phyloP scores from a whole-genome alignment of 2,113 vertebrate genomes.

The Peucedramus taeniatus region DNA sequence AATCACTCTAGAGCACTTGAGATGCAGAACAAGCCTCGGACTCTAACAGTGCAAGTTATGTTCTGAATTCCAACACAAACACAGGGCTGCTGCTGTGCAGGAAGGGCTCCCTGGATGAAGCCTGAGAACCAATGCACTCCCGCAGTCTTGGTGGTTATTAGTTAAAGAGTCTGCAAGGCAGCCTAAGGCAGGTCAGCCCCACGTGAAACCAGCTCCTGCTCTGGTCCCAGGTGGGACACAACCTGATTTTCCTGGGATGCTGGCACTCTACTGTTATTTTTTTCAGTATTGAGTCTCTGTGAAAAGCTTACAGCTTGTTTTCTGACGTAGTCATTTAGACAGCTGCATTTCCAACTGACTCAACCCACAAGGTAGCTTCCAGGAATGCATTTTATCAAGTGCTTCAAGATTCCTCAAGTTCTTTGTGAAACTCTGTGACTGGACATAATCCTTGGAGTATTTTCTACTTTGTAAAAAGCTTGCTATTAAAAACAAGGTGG shows the following conservation, averaged over 20 bases:
- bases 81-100: neutral
- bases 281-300: neutral
- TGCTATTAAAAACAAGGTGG: neutral
- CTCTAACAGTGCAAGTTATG: neutral
- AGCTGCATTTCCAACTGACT: neutral
- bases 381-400: neutral
- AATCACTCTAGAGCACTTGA: neutral
- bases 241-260: neutral
- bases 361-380: neutral
- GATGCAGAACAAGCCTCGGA: neutral
- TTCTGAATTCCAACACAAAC: neutral
- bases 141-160: accelerated
- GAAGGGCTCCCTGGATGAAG: neutral
- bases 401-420: neutral
- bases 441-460: neutral
- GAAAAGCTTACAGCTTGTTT: neutral
- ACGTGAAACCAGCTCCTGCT: neutral
- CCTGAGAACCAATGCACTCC: neutral
- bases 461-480: neutral
- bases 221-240: accelerated
- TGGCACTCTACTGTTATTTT: accelerated
- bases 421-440: neutral
- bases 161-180: accelerated
- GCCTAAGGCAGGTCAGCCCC: neutral
- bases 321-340: accelerated